These are phyloP conservation scores for Sigmodon hispidus DNA, from an alignment of 2,113 vertebrate species.

Conservation along the genomic window DNA sequence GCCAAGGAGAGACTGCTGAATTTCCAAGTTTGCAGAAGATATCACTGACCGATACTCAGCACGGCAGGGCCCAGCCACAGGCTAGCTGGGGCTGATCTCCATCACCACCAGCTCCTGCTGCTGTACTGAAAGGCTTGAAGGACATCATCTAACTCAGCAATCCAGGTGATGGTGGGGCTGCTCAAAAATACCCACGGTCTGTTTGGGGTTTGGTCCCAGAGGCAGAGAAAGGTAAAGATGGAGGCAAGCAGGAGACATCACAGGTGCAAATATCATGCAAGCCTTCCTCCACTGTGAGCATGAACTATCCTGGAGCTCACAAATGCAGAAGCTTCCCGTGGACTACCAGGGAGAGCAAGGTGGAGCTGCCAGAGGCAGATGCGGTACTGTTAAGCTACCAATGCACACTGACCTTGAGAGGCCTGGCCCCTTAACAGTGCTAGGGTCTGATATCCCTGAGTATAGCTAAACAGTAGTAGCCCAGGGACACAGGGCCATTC, in stretches of 20 bases:
- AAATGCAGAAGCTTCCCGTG: background rate
- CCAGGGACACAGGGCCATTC: background rate
- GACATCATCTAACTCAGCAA: background rate
- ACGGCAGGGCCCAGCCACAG: background rate
- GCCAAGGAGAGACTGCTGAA: conserved; percentile 74
- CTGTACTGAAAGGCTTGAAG: accelerated
- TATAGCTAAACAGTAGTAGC: background rate
- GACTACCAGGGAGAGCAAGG: background rate
- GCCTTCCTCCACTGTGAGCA: background rate
- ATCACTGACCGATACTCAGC: conserved; percentile 43
- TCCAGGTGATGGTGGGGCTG: background rate
- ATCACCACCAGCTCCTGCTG: background rate
- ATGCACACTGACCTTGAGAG: background rate
- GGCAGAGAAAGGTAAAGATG: background rate
- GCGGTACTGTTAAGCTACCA: accelerated
- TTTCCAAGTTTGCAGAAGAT: conserved; percentile 69
- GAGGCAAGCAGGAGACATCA: background rate
- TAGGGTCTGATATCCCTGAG: background rate
- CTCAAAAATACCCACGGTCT: background rate
- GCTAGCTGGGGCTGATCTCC: accelerated
- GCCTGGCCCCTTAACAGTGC: background rate
- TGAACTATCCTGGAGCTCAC: background rate
- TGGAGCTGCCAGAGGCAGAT: accelerated
- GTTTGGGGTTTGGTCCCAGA: background rate
- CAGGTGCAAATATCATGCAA: accelerated